phyloP scores from a whole-genome alignment of 2,797 vertebrate species.

The Myotis planiceps region DNA sequence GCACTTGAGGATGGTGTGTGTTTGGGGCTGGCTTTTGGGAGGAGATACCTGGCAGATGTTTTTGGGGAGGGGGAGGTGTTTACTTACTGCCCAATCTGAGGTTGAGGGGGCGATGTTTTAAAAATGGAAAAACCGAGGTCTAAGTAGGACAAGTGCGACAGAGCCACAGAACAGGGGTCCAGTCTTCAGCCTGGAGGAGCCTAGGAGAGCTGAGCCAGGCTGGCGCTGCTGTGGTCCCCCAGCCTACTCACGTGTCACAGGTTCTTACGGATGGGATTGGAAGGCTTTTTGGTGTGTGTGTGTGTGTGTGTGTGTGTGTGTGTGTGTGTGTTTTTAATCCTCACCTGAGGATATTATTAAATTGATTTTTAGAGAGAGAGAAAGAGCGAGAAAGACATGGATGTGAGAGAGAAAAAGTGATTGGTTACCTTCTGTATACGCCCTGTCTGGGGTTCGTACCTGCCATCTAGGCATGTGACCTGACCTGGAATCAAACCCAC shows the following conservation, averaged over 20 bases:
- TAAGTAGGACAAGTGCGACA: background rate
- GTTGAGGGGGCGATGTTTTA: background rate
- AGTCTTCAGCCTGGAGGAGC: too few relatives aligned
- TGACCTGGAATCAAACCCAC: too few relatives aligned
- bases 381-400: background rate
- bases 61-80: background rate
- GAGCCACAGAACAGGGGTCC: too few relatives aligned
- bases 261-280: too few relatives aligned
- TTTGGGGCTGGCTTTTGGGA: background rate
- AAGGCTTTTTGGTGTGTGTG: background rate
- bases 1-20: background rate
- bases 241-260: fast-evolving
- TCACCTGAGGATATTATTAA: background rate
- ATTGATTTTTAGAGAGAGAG: background rate
- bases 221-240: background rate
- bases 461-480: too few relatives aligned
- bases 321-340: background rate
- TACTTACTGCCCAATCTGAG: background rate
- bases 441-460: background rate
- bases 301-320: background rate
- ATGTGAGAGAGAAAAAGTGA: background rate
- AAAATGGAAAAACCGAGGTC: background rate
- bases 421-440: background rate
- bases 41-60: background rate
- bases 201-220: background rate